Percentiles rank a stretch among this genome's conserved stretches.
Evolutionary conservation across 2,113 vertebrate species (phyloP).

Genomic region (Grallaria varia): DNA sequence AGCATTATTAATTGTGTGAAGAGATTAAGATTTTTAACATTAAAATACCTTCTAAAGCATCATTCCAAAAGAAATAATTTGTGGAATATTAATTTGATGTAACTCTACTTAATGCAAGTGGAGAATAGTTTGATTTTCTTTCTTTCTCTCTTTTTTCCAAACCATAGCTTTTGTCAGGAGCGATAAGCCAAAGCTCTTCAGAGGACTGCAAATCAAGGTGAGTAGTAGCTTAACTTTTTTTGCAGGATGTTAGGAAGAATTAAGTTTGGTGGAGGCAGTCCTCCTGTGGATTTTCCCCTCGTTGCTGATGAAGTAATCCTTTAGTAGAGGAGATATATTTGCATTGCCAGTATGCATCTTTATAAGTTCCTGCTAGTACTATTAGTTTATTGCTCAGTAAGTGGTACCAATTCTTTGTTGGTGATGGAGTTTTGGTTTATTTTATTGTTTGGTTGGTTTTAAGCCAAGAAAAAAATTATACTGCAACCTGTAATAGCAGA

Average conservation of each 20-base stretch:
- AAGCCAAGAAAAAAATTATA: not conserved
- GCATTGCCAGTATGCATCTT: not conserved
- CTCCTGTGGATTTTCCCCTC: not conserved
- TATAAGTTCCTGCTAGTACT: not conserved
- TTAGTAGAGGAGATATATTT: not conserved
- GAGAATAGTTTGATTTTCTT: not conserved
- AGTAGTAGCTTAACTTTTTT: not conserved
- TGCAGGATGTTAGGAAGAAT: not conserved
- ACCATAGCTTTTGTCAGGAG: constrained; percentile 95
- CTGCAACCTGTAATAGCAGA: not conserved
- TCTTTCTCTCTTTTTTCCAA: not conserved
- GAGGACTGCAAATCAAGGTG: constrained; percentile 98
- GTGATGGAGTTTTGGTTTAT: not conserved
- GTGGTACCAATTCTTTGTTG: not conserved
- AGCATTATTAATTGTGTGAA: not conserved
- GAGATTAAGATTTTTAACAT: not conserved
- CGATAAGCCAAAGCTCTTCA: constrained; percentile 97
- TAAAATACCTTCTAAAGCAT: not conserved
- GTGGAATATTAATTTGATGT: not conserved
- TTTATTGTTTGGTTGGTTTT: not conserved
- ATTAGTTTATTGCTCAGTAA: not conserved
- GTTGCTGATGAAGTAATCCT: not conserved
- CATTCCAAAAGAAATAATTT: not conserved
- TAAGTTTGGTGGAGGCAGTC: not conserved
- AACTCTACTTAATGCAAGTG: not conserved